Conservation (phyloP, 1,140 invertebrate species). For the Choristoneura fumiferana region DNA sequence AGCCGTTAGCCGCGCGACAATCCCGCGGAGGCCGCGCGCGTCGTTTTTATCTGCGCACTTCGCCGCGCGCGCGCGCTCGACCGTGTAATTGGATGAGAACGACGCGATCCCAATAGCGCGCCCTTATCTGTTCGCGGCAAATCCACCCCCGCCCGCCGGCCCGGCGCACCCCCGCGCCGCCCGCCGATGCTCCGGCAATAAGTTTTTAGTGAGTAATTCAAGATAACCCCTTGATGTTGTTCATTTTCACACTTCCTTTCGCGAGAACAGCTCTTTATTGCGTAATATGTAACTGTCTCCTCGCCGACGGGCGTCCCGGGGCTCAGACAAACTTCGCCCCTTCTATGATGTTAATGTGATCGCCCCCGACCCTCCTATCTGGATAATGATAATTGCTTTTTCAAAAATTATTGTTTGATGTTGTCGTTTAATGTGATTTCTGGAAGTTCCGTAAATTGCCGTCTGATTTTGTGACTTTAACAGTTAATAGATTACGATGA, state of each 20-base stretch:
- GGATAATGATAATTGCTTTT: conserved; percentile 77
- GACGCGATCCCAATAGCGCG: conserved; percentile 74
- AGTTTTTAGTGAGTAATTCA: conserved; percentile 78
- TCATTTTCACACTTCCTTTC: conserved; percentile 78
- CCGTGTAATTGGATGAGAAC: conserved; percentile 79
- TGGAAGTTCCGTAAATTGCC: conserved; percentile 49
- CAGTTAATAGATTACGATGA: conserved; percentile 29
- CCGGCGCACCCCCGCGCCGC: conserved; percentile 32
- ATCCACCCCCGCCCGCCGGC: conserved; percentile 48
- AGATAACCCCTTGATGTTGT: conserved; percentile 78
- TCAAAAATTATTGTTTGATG: conserved; percentile 77
- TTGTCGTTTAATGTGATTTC: conserved; percentile 63
- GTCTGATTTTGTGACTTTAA: conserved; percentile 40
- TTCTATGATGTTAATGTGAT: conserved; percentile 76
- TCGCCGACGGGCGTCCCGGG: conserved; percentile 67
- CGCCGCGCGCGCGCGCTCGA: conserved; percentile 64
- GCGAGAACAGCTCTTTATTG: conserved; percentile 78
- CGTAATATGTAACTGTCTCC: conserved; percentile 77
- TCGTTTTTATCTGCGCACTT: conserved; percentile 66
- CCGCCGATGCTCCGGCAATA: conserved; percentile 58
- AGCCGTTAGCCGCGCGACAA: conserved; percentile 71
- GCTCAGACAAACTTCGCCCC: conserved; percentile 67
- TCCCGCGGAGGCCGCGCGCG: conserved; percentile 67
- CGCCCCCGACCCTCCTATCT: conserved; percentile 66
- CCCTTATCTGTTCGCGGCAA: conserved; percentile 76